Evolutionary conservation across 2,888 invertebrate species (phyloP), one percentile per base, ranked within the genome.

Genomic region (Epinotia demarniana): DNA sequence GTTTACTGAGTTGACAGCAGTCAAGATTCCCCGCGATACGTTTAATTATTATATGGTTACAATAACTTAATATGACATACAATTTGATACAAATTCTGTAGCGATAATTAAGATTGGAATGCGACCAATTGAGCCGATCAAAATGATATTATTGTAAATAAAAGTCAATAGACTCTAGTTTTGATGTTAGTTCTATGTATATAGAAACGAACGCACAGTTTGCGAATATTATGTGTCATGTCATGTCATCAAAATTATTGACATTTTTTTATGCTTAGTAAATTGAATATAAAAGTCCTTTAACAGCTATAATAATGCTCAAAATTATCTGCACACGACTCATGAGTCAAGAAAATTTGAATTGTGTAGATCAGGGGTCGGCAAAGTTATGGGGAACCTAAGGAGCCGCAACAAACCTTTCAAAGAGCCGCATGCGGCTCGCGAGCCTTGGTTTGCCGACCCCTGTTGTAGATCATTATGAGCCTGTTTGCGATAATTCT

Each of bases 181-280:
- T 58, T 70, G 57, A 69, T 69, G 63, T 70, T 74, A 74, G 70
- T 33, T 58, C 16, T 18, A 66, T 58, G 53, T 64, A 16, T 64
- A n/a, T 64, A 74, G 53, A 18, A 74, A 69, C 58, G 23, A 74
- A 70, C 74, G 74, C 74, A 74, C 74, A 74, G 63, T 70, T 33
- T 33, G 64, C 63, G 64, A 64, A 19, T 74, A 69, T 63, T 33
- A 33, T 70, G 9, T 74, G 19, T 62, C 73, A 69, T 55, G 49
- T 63, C 74, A 70, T 69, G 63, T 63, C 57, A 69, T 70, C 5
- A 60, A 39, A 70, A 60, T 55, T n/a, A 13, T 46, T 8, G 23
- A 68, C 33, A 57, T 68, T 57, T 55, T 57, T 13, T 43, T 58
- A 58, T 43, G 39, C 57, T 58, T 68, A 58, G 19, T 58, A 13